These are phyloP conservation scores for Eulemur rubriventer DNA, from an alignment of 2,797 vertebrate genomes.

Conservation along the genomic window DNA sequence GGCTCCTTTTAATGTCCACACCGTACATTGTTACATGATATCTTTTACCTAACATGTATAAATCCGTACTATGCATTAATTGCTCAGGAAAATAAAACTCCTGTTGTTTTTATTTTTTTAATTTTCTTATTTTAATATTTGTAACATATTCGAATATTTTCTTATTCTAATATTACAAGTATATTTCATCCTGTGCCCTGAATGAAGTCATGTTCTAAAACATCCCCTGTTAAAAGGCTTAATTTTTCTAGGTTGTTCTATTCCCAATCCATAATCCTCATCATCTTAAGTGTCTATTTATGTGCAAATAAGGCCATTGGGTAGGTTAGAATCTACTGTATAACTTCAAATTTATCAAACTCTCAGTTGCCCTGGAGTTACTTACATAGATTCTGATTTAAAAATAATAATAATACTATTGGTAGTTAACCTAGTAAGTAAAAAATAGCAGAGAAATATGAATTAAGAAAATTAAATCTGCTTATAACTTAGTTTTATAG, in stretches of 20 bases:
- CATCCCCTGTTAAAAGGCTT: not conserved
- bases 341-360: not conserved
- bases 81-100: not conserved
- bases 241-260: not conserved
- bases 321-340: not conserved
- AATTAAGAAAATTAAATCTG: not conserved
- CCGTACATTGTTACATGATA: not conserved
- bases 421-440: not conserved
- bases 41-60: not conserved
- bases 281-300: not conserved
- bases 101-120: not conserved
- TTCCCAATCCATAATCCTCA: not conserved
- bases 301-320: not conserved
- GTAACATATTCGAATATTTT: not conserved
- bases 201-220: not conserved
- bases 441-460: not conserved
- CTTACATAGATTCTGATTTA: not conserved
- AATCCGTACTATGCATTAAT: not conserved
- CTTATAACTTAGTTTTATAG: not conserved
- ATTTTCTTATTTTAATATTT: not conserved
- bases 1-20: not conserved
- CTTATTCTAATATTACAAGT: not conserved
- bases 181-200: not conserved
- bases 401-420: not conserved
- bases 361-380: not conserved